Evolutionary conservation across 2,888 invertebrate species (phyloP), one percentile per base, ranked within the genome.

Genomic region (Cataglyphis albicans): DNA sequence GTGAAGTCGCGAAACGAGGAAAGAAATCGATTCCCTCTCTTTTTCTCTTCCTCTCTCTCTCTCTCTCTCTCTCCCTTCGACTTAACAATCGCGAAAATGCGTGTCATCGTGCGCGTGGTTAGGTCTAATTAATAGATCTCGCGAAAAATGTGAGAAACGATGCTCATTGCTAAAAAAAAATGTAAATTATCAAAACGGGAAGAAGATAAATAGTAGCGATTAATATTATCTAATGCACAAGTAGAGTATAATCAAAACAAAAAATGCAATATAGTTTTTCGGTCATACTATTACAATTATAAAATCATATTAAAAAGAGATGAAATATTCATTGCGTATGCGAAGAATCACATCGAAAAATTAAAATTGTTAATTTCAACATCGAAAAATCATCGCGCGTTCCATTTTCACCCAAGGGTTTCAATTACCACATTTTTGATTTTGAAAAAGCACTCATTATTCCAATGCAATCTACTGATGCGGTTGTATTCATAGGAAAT

Each of bases 1-100:
- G 89, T 68, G 84, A 88, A 89, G 61, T 76, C 76, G 74, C 81
- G 81, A 81, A 48, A 81, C 52, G 41, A 64, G 63, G 44, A 74
- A 75, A 78, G 78, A 82, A 78, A 78, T 78, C 78, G 78, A 78
- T 78, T 44, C 70, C 59, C 12, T 5, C 59, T 57, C 44, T 29
- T 12, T 59, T 21, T 32, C 38, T 38, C 25, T 65, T 35, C 18
- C 38, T 32, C 3, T 57, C 21, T 18, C 35, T 55, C 18, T 21
- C n/a, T 32, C 10, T 21, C 21, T 21, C 32, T 55, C 44, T 41
- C 10, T 59, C 32, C n/a, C n/a, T 38, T 18, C 32, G 38, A 76
- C 65, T 32, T 38, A 15, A 52, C 32, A 61, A 65, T 38, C 5
- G 61, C 61, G 48, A n/a, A 59, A 61, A 72, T 29, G 44, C 55